These are phyloP conservation scores for Thumatha senex DNA, from an alignment of 2,888 invertebrate genomes.

Conservation along the genomic window DNA sequence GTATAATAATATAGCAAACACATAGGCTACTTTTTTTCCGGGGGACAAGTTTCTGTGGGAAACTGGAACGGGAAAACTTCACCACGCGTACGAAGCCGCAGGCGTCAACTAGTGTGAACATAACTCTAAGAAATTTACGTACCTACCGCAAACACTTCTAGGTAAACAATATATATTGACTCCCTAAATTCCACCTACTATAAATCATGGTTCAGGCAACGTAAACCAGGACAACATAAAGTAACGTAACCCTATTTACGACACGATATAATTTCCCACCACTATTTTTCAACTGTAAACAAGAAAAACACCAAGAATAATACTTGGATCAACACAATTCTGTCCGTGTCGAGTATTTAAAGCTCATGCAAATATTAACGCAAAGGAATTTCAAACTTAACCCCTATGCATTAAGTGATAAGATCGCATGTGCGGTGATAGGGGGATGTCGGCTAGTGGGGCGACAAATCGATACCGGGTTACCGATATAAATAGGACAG, in stretches of 20 bases:
- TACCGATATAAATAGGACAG: conserved; percentile 78
- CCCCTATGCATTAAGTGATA: conserved; percentile 45
- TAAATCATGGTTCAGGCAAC: conserved; percentile 2
- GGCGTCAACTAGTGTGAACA: too few relatives aligned
- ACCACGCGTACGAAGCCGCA: too few relatives aligned
- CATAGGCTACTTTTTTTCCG: too few relatives aligned
- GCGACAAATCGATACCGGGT: conserved; percentile 76
- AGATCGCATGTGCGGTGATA: conserved; percentile 50
- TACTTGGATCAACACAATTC: conserved; percentile 52
- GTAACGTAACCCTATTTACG: conserved; percentile 25
- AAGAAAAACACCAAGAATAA: conserved; percentile 41
- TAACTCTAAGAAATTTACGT: too few relatives aligned
- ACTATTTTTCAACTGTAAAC: conserved; percentile 33
- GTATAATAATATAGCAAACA: neutral
- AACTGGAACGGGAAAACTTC: too few relatives aligned
- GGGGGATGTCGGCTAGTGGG: conserved; percentile 77
- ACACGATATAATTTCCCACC: conserved; percentile 21
- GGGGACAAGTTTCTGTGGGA: too few relatives aligned
- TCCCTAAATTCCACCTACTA: conserved; percentile 2
- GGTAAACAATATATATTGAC: neutral
- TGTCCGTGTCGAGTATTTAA: conserved; percentile 58
- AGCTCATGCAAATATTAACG: conserved; percentile 32
- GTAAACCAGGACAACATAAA: conserved; percentile 5
- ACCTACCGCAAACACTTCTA: neutral
- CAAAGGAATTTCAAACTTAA: conserved; percentile 54